A percentile compares a stretch with the other conserved stretches of the same genome.
These are phyloP conservation scores for Argopecten irradians DNA, from an alignment of 1,140 invertebrate genomes.

Conservation along the genomic window DNA sequence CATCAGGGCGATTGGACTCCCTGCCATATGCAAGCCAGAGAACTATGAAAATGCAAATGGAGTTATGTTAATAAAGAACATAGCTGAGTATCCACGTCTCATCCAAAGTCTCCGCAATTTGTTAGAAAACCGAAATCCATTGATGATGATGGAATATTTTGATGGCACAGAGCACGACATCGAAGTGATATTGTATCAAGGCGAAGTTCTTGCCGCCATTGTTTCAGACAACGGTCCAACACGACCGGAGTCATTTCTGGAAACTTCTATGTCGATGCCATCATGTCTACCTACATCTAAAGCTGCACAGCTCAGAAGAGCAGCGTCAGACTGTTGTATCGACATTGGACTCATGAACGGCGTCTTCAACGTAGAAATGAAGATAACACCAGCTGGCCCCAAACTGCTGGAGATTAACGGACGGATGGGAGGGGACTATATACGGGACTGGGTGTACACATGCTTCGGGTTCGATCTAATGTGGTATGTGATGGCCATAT, in stretches of 20 bases:
- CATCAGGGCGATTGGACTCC: background rate
- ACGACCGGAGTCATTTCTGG: background rate
- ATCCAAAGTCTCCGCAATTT: background rate
- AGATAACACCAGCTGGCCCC: slow-evolving; percentile 31
- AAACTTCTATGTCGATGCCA: slow-evolving; percentile 41
- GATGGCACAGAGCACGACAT: slow-evolving; percentile 50
- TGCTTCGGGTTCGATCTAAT: slow-evolving; percentile 34
- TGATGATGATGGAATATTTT: slow-evolving; percentile 43
- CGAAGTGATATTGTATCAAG: slow-evolving; percentile 44
- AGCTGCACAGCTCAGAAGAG: slow-evolving; percentile 5
- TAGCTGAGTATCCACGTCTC: slow-evolving; percentile 1
- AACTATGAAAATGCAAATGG: slow-evolving; percentile 36
- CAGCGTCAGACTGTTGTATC: slow-evolving; percentile 38
- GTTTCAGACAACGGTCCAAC: slow-evolving; percentile 51
- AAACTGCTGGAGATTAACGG: slow-evolving; percentile 51
- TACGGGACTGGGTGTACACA: slow-evolving; percentile 33
- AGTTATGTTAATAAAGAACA: slow-evolving; percentile 27
- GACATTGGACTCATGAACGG: slow-evolving; percentile 44
- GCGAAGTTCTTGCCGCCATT: slow-evolving; percentile 47
- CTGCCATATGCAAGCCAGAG: slow-evolving; percentile 48
- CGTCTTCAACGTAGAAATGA: slow-evolving; percentile 39
- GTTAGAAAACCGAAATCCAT: slow-evolving; percentile 3
- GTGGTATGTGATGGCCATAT: background rate
- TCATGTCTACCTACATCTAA: slow-evolving; percentile 16
- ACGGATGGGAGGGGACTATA: slow-evolving; percentile 48